Evolutionary conservation across 2,797 vertebrate genomes (phyloP), one percentile per base, ranked within the genome.

Genomic region (Urophycis tenuis): DNA sequence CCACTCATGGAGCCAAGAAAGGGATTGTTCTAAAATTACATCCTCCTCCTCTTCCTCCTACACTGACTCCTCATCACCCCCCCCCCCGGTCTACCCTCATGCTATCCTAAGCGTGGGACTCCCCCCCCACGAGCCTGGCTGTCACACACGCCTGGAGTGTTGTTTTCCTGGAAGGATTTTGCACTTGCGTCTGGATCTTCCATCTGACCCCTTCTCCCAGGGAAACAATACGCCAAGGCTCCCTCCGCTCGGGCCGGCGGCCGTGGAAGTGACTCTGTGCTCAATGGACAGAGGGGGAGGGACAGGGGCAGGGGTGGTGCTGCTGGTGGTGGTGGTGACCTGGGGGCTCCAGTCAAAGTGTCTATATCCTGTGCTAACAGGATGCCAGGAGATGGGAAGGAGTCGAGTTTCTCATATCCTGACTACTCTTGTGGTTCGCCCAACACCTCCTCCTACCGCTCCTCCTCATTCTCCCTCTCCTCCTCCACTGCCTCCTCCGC

Each of bases 361-460:
- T 92, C 90, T 92, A 87, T 87, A 88, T 93, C 92, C 91, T 92
- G 82, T 91, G 90, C 88, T 92, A 86, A 89, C 92, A 93, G 90
- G 87, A 95, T 92, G 88, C 83, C 14, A 91, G 85, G 87, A 89
- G 85, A 88, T 87, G 90, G 88, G 82, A 87, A 87, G 76, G 82
- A 92, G 92, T 92, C 92, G 89, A 87, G 81, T 91, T 86, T 92
- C 85, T 86, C 84, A 90, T 85, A 89, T 92, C 91, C 92, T 93
- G 84, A 88, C 75, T 82, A 74, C 75, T 81, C 75, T 85, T 74
- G 53, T 60, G 72, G 74, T 79, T 74, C 1, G 10, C 81, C 70
- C 74, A n/a, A n/a, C n/a, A n/a, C n/a, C n/a, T n/a, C n/a, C n/a
- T n/a, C n/a, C n/a, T n/a, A n/a, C n/a, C n/a, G n/a, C 82, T 74